phyloP scores from a whole-genome alignment of 1,140 invertebrate species.

The Trialeurodes vaporariorum region DNA sequence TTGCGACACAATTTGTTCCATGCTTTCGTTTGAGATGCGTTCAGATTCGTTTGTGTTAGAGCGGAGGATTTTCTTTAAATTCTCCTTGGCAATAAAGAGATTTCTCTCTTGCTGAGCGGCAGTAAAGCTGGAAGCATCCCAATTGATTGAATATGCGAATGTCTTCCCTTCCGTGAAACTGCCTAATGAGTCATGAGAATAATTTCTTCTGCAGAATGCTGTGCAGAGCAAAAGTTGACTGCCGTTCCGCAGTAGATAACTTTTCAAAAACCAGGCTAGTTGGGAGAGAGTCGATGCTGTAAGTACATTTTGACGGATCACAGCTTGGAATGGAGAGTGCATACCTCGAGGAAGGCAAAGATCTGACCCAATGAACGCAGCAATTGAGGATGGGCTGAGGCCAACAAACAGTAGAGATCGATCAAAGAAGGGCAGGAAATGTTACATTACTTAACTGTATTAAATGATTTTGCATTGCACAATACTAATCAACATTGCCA shows the following conservation, averaged over 20 bases:
- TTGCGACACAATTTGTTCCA: background rate
- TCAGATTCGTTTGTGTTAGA: background rate
- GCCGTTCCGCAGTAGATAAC: background rate
- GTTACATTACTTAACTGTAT: too few relatives aligned
- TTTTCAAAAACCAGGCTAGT: background rate
- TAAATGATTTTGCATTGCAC: too few relatives aligned
- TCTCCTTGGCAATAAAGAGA: background rate
- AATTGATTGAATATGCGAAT: background rate
- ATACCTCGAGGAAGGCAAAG: too few relatives aligned
- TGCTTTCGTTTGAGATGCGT: background rate
- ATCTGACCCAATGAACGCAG: too few relatives aligned
- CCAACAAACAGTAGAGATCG: too few relatives aligned
- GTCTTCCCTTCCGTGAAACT: background rate
- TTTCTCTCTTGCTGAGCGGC: background rate
- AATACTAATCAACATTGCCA: too few relatives aligned
- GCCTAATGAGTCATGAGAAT: background rate
- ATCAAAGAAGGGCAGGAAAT: too few relatives aligned
- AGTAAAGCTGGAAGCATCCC: background rate
- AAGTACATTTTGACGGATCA: too few relatives aligned
- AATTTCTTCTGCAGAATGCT: background rate
- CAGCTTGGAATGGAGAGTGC: too few relatives aligned
- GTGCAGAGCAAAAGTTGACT: background rate
- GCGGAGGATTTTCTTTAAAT: background rate
- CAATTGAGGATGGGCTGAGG: too few relatives aligned
- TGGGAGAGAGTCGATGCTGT: too few relatives aligned